These are phyloP conservation scores for Ischnus inquisitorius DNA, from an alignment of 2,888 invertebrate genomes.

Conservation along the genomic window DNA sequence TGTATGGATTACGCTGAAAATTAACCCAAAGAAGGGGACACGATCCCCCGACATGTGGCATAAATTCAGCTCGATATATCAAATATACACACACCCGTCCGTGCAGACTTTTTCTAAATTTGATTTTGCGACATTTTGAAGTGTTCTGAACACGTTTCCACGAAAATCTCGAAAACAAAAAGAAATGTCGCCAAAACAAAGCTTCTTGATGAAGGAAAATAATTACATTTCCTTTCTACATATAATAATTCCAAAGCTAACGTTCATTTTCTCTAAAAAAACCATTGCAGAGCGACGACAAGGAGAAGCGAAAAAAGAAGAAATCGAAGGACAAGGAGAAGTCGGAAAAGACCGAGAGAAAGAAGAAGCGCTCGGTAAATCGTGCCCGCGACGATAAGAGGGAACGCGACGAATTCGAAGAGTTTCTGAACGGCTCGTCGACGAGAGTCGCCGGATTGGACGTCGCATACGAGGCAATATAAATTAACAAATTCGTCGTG, in stretches of 20 bases:
- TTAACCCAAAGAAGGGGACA: no score
- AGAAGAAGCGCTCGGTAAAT: constrained; percentile 84
- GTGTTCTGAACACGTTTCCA: no score
- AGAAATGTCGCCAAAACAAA: no score
- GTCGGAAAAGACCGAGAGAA: constrained; percentile 83
- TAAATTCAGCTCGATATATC: no score
- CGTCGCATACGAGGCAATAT: constrained; percentile 88
- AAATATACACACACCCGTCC: no score
- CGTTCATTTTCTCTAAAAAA: neutral
- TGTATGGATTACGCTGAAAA: no score
- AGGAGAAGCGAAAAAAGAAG: constrained; percentile 87
- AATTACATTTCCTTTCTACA: no score
- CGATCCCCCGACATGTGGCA: no score
- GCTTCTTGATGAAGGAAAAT: no score
- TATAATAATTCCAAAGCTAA: no score
- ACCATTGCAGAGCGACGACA: constrained; percentile 85
- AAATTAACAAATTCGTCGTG: constrained; percentile 77
- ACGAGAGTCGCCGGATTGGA: constrained; percentile 86
- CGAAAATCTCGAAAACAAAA: constrained; percentile 79
- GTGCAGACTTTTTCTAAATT: no score
- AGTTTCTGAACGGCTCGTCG: constrained; percentile 88
- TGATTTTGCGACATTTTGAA: no score
- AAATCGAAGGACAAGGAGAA: constrained; percentile 87
- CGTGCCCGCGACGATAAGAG: constrained; percentile 84
- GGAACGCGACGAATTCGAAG: constrained; percentile 87